Evolutionary conservation across 2,888 invertebrate genomes (phyloP).

Genomic region (Pecten maximus): DNA sequence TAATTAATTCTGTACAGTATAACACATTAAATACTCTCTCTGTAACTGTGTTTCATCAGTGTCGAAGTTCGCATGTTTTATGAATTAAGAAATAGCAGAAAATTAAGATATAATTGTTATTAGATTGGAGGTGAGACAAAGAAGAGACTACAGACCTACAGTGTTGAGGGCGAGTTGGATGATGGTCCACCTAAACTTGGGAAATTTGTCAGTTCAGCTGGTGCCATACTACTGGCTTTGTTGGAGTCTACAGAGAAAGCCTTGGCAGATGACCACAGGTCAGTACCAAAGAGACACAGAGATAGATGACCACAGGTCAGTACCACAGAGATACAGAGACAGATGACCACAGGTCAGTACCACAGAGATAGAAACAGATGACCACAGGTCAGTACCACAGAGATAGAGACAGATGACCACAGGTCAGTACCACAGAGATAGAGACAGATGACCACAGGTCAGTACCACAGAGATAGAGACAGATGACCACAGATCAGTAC

Average conservation of each 20-base stretch:
- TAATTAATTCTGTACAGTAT: too few species aligned
- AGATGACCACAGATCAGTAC: too few species aligned
- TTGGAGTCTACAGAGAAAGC: slow-evolving; percentile 59
- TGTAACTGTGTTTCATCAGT: too few species aligned
- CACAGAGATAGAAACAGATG: not conserved
- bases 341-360: not conserved
- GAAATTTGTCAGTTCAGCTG: slow-evolving; percentile 65
- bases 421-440: not conserved
- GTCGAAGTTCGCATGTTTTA: too few species aligned
- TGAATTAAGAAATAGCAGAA: not conserved
- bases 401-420: too few species aligned
- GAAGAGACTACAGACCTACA: slow-evolving; percentile 58
- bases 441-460: too few species aligned
- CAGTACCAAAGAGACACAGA: slow-evolving; percentile 21
- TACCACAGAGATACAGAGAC: too few species aligned
- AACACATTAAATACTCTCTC: too few species aligned
- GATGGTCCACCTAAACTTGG: slow-evolving; percentile 59
- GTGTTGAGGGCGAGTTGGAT: slow-evolving; percentile 54
- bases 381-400: not conserved
- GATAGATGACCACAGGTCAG: too few species aligned
- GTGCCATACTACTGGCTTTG: slow-evolving; percentile 64
- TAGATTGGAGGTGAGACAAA: slow-evolving; percentile 69
- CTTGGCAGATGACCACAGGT: slow-evolving; percentile 49
- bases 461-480: too few species aligned
- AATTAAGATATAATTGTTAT: not conserved